Base-by-base conservation (phyloP, 2,113 vertebrate genomes). In the Typhlomys cinereus region DNA sequence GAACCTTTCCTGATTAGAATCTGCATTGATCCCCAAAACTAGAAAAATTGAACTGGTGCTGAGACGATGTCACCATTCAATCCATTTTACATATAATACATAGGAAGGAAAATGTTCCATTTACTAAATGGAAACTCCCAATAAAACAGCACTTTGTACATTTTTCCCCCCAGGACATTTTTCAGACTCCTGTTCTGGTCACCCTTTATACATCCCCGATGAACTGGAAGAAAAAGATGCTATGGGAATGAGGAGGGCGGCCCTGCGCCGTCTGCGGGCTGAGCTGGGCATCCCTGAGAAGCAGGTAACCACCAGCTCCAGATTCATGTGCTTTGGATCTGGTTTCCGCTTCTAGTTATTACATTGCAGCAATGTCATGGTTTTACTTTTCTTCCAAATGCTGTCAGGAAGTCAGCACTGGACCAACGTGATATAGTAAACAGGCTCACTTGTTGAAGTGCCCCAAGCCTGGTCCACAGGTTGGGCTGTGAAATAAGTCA, bases 101-200 rank as follows among this genome's bases (percentile, higher is more conserved):
- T 54, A 64, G 12, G 54, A 34, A 50, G 69, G 6, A 74, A 52
- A 34, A 14, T 17, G 13, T 13, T 17, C n/a, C 29, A 20, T 44
- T 48, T 25, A 50, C 27, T 31, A 52, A 69, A 50, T 48, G 44
- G 5, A 10, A 36, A 50, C 14, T 31, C 23, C n/a, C 44, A n/a
- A 14, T 74, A 64, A 13, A 31, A 21, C 7, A 34, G 18, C 61
- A 34, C 9, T 27, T 89, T 69, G 12, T 1, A 31, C 82, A 21
- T 46, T 64, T 91, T 41, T 69, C 59, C n/a, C n/a, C 13, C n/a
- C n/a, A 99, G 64, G 66, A 25, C 41, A 70, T 31, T 81, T 70
- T 83, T 99, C 99, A 59, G 99, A 99, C 97, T 99, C 98, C 1
- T 99, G 99, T 96, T 99, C 64, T 81, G n/a, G 64, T 70, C 75